Evolutionary conservation across 2,113 vertebrate genomes (phyloP).

Genomic region (Gobiocypris rarus): DNA sequence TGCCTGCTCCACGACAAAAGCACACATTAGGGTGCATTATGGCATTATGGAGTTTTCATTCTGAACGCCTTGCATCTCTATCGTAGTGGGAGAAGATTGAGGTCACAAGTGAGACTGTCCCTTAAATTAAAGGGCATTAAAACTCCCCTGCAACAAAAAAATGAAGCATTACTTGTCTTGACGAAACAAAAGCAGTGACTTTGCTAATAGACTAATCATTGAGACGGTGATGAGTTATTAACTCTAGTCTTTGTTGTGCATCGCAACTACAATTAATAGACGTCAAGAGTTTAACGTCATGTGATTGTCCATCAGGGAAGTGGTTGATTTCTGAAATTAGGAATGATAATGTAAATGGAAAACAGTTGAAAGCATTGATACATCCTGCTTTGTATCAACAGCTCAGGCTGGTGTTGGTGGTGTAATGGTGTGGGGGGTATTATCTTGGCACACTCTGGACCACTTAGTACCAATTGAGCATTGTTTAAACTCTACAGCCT

Average conservation of each 20-base stretch:
- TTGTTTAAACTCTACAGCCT: too few relatives aligned
- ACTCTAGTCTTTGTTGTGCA: slow-evolving; percentile 3
- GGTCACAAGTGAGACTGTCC: slow-evolving; percentile 32
- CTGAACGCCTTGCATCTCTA: slow-evolving; percentile 17
- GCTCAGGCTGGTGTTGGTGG: too few relatives aligned
- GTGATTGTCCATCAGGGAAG: background rate
- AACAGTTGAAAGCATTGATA: too few relatives aligned
- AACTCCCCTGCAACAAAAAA: slow-evolving; percentile 15
- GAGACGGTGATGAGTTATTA: slow-evolving; percentile 1
- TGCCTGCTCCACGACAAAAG: slow-evolving; percentile 59
- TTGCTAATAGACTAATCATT: background rate
- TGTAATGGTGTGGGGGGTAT: too few relatives aligned
- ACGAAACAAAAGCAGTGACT: slow-evolving; percentile 23
- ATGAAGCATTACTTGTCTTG: background rate
- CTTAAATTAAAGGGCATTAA: background rate
- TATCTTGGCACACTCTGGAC: too few relatives aligned
- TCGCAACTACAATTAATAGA: slow-evolving; percentile 23
- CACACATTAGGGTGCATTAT: slow-evolving; percentile 43
- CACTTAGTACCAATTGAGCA: too few relatives aligned
- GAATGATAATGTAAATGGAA: too few relatives aligned
- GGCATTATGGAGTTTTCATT: slow-evolving; percentile 62
- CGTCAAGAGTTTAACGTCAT: background rate
- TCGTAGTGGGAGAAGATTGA: background rate
- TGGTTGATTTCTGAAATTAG: background rate
- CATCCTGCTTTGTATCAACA: too few relatives aligned